Evolutionary conservation across 2,113 vertebrate species (phyloP).

Genomic region (Neomonachus schauinslandi): DNA sequence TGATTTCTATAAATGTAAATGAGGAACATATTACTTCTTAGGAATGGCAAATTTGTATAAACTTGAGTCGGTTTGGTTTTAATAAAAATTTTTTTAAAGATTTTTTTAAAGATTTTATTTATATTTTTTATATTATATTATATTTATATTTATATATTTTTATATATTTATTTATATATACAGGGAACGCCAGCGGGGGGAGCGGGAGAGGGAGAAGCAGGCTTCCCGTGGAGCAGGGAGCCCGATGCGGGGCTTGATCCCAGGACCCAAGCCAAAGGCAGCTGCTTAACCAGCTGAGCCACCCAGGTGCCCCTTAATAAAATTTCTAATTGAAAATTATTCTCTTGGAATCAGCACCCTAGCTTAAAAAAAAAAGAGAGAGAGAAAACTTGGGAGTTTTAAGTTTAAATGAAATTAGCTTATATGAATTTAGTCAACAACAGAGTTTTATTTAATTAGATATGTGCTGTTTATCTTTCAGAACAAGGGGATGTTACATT

Average conservation of each 20-base stretch:
- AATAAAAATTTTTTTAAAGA: neutral
- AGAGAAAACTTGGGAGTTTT: neutral
- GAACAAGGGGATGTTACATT: constrained; percentile 59
- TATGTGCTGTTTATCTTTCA: neutral
- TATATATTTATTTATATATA: no score
- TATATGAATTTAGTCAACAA: constrained; percentile 61
- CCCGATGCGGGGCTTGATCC: no score
- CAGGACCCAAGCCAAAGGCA: no score
- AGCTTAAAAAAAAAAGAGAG: neutral
- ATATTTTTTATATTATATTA: no score
- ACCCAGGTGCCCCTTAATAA: neutral
- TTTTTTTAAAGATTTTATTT: no score
- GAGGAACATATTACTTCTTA: neutral
- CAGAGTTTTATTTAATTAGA: constrained; percentile 73
- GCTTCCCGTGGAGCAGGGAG: no score
- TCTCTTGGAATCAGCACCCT: neutral
- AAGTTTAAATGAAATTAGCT: constrained; percentile 56
- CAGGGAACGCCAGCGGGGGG: no score
- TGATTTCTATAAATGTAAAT: neutral
- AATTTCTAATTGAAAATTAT: constrained; percentile 31
- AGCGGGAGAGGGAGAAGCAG: no score
- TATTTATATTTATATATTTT: no score
- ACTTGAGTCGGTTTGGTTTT: constrained; percentile 8
- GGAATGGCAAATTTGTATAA: neutral
- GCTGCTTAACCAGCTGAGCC: no score